A percentile compares a stretch with the other conserved stretches of the same genome.
These are phyloP conservation scores for Mantis religiosa DNA, from an alignment of 2,888 invertebrate species.

Conservation along the genomic window DNA sequence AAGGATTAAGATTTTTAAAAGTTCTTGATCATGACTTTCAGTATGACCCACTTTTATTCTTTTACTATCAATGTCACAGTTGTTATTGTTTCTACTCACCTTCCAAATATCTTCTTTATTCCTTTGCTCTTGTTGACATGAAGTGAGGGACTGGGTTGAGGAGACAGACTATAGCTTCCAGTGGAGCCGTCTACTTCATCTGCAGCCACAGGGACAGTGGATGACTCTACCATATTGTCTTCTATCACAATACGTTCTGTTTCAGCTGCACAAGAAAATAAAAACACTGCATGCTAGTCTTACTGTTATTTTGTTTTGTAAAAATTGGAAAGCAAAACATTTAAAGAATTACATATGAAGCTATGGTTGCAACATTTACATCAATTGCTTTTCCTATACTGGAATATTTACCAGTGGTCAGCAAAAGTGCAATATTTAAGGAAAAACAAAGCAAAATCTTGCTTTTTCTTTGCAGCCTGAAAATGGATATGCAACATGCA, in stretches of 20 bases:
- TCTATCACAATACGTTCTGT: slow-evolving; percentile 54
- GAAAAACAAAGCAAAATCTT: neutral
- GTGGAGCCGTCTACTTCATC: slow-evolving; percentile 35
- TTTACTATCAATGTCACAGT: too few species aligned
- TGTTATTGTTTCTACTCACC: slow-evolving; percentile 36
- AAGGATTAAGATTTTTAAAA: too few species aligned
- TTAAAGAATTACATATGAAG: neutral
- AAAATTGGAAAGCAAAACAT: neutral
- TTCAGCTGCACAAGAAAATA: slow-evolving; percentile 52
- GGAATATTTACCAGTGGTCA: too few species aligned
- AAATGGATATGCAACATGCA: neutral
- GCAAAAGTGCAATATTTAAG: too few species aligned
- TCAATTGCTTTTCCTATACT: too few species aligned
- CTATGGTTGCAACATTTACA: too few species aligned
- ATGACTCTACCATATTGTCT: slow-evolving; percentile 35
- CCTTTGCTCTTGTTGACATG: slow-evolving; percentile 55
- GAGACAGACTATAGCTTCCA: slow-evolving; percentile 41
- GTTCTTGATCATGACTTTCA: too few species aligned
- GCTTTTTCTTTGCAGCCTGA: neutral
- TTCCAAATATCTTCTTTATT: slow-evolving; percentile 63
- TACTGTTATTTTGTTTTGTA: neutral
- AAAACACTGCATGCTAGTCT: neutral
- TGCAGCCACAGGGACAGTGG: slow-evolving; percentile 39
- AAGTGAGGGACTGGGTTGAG: slow-evolving; percentile 48
- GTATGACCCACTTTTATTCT: too few species aligned